Base-by-base conservation (phyloP, 2,888 invertebrate species). In the Siphlonurus alternatus region DNA sequence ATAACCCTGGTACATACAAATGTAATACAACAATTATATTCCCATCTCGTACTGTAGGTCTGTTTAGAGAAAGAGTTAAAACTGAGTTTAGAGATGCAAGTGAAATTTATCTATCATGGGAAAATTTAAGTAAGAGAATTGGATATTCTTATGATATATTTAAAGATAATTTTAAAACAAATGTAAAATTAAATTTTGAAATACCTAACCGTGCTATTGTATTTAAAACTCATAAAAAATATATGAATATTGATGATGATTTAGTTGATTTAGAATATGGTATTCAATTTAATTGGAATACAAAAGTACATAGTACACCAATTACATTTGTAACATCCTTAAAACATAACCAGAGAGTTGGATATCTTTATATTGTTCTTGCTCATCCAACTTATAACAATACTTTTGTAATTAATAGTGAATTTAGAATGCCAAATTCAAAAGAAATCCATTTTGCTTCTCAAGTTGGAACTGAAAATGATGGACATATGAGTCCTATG, bases 281-380 rank as follows among this genome's bases (percentile, higher is more conserved):
- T 22, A 22, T 56, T 56, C 5, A 56, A 56, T 56, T 56, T 56
- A 56, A 56, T 56, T 56, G 56, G 56, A n/a, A 56, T n/a, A 20
- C 56, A 10, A 56, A 56, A 22, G 22, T 56, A 5, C 56, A 22
- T 56, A n/a, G 7, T 20, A n/a, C 22, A 7, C 56, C 56, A 22
- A 7, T 56, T 56, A 56, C 56, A 20, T 56, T 56, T 5, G 56
- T 56, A 20, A 56, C 56, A 22, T 18, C 7, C 7, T n/a, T 56
- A n/a, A 56, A 56, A 56, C n/a, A 56, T 20, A 22, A 56, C 7
- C 56, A 56, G 5, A 5, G 20, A 10, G 56, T 56, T 56, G 56
- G 19, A 5, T 56, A 56, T 22, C 56, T 20, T 56, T 56, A 56
- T 56, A 56, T 22, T 56, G 56, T 56, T 10, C n/a, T 56, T 5